A percentile compares a stretch with the other conserved stretches of the same genome.
These are phyloP conservation scores for Hipparchia semele DNA, from an alignment of 2,888 invertebrate species.

Conservation along the genomic window DNA sequence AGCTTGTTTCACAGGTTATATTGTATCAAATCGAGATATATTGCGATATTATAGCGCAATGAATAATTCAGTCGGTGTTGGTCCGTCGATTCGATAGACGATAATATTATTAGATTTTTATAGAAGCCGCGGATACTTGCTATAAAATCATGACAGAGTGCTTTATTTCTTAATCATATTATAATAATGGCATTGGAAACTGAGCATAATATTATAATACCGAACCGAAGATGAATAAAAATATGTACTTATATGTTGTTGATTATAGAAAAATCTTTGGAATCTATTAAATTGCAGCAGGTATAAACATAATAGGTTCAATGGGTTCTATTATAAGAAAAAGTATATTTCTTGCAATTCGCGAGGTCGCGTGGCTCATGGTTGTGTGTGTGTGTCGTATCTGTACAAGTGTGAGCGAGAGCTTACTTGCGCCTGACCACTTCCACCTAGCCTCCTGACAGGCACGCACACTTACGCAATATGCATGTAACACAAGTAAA, in stretches of 20 bases:
- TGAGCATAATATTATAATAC: neutral
- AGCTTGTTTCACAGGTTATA: constrained; percentile 20
- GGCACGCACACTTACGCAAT: too few relatives aligned
- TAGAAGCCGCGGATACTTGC: constrained; percentile 27
- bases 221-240: too few relatives aligned
- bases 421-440: too few relatives aligned
- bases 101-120: constrained; percentile 39
- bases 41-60: constrained; percentile 31
- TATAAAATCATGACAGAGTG: constrained; percentile 29
- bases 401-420: too few relatives aligned
- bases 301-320: neutral
- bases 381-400: too few relatives aligned
- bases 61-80: constrained; percentile 37
- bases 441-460: too few relatives aligned
- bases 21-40: constrained; percentile 31
- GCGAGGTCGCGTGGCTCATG: too few relatives aligned
- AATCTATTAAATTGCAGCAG: neutral
- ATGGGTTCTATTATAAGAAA: too few relatives aligned
- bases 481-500: too few relatives aligned
- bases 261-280: too few relatives aligned
- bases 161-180: constrained; percentile 25
- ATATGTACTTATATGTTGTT: too few relatives aligned
- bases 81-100: constrained; percentile 37
- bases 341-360: too few relatives aligned
- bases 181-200: constrained; percentile 6